Conservation (phyloP, 2,888 invertebrate species). For the Thera britannica region DNA sequence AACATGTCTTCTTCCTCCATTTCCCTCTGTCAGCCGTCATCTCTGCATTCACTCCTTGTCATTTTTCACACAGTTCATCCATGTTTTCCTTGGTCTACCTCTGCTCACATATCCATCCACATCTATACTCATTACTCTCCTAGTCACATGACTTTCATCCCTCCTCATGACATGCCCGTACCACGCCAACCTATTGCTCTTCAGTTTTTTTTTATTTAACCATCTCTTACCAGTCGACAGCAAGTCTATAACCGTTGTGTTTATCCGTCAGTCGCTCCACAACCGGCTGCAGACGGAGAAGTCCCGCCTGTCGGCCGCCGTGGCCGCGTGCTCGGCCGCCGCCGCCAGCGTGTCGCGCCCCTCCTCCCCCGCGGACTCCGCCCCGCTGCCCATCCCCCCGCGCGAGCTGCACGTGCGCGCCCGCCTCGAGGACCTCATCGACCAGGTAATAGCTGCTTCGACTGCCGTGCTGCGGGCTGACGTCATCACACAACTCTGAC, state of each 20-base stretch:
- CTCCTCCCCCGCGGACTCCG: constrained; percentile 94
- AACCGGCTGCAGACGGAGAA: constrained; percentile 96
- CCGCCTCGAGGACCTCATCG: constrained; percentile 95
- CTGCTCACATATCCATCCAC: no score
- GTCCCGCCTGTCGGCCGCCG: constrained; percentile 92
- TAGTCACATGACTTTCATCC: no score
- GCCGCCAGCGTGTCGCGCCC: constrained; percentile 96
- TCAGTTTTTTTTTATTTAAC: no score
- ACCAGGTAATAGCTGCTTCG: constrained; percentile 88
- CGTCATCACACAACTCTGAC: constrained; percentile 22
- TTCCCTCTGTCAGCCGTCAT: no score
- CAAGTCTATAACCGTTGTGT: background rate
- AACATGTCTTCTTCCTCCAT: no score
- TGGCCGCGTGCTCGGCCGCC: constrained; percentile 96
- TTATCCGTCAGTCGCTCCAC: constrained; percentile 85
- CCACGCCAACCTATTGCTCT: no score
- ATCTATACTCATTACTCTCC: no score
- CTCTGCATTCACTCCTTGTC: no score
- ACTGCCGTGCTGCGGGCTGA: constrained; percentile 55
- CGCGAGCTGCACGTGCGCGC: constrained; percentile 93
- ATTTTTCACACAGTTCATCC: no score
- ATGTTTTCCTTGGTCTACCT: no score
- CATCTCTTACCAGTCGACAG: no score
- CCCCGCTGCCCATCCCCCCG: constrained; percentile 93
- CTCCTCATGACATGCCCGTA: no score